Conservation (phyloP, 2,888 invertebrate species). For the Drosophila limbata region DNA sequence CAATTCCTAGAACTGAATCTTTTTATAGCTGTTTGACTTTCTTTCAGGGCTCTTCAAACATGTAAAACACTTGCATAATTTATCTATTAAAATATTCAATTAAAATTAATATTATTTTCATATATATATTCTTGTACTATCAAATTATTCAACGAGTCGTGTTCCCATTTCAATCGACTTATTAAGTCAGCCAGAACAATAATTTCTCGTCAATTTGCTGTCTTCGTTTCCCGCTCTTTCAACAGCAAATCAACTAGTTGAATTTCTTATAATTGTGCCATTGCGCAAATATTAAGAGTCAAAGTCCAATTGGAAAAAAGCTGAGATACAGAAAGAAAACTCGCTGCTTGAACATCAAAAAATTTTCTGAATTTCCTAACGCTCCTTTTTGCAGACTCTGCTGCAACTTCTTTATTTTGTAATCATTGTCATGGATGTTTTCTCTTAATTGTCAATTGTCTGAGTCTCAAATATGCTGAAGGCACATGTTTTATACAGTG, state of each 20-base stretch:
- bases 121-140: background rate
- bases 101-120: background rate
- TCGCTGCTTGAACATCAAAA: background rate
- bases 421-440: background rate
- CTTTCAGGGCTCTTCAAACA: background rate
- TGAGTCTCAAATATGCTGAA: background rate
- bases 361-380: too few species aligned
- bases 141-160: background rate
- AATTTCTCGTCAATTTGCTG: background rate
- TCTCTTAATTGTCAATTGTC: background rate
- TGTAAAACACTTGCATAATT: background rate
- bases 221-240: background rate
- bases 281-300: constrained; percentile 1
- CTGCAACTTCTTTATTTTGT: background rate
- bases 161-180: background rate
- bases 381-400: background rate
- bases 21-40: background rate
- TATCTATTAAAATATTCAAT: background rate
- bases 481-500: background rate
- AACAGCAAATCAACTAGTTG: background rate
- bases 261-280: background rate
- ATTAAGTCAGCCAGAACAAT: background rate
- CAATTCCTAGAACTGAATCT: background rate
- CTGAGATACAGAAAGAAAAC: background rate
- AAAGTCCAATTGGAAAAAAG: constrained; percentile 6